Evolutionary conservation across 2,888 invertebrate species (phyloP).

Genomic region (Yponomeuta malinellus): DNA sequence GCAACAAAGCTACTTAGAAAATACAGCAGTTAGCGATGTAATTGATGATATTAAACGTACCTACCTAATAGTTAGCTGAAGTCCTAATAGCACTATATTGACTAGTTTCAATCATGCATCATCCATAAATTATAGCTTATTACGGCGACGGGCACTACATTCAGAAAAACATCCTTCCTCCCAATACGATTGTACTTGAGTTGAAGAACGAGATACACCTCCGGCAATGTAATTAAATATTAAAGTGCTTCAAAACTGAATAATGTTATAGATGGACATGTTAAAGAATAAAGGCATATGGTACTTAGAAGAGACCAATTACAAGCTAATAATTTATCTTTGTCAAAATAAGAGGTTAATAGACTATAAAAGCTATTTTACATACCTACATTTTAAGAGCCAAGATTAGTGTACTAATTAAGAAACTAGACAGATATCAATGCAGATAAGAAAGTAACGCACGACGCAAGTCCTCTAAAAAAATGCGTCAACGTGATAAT

Average conservation of each 20-base stretch:
- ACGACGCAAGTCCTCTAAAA: too few species aligned
- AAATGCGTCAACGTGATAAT: too few species aligned
- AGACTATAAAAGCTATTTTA: not conserved
- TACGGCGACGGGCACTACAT: not conserved
- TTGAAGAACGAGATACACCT: conserved; percentile 10
- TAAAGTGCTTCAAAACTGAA: conserved; percentile 11
- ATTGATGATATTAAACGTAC: not conserved
- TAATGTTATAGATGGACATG: conserved; percentile 13
- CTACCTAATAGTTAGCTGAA: not conserved
- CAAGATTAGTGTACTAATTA: not conserved
- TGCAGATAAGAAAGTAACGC: too few species aligned
- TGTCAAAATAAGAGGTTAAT: not conserved
- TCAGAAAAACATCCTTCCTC: conserved; percentile 4
- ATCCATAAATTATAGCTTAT: conserved; percentile 5
- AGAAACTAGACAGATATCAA: too few species aligned
- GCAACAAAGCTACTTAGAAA: conserved; percentile 6
- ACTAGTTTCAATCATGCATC: not conserved
- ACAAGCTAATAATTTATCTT: not conserved
- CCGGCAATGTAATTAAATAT: conserved; percentile 13
- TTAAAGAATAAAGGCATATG: not conserved
- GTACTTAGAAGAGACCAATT: not conserved
- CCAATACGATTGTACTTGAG: conserved; percentile 8
- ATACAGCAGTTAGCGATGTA: not conserved
- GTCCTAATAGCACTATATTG: not conserved
- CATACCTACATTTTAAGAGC: not conserved